A percentile compares a stretch with the other conserved stretches of the same genome.
phyloP scores from a whole-genome alignment of 2,797 vertebrate genomes.

The Sciaenops ocellatus region DNA sequence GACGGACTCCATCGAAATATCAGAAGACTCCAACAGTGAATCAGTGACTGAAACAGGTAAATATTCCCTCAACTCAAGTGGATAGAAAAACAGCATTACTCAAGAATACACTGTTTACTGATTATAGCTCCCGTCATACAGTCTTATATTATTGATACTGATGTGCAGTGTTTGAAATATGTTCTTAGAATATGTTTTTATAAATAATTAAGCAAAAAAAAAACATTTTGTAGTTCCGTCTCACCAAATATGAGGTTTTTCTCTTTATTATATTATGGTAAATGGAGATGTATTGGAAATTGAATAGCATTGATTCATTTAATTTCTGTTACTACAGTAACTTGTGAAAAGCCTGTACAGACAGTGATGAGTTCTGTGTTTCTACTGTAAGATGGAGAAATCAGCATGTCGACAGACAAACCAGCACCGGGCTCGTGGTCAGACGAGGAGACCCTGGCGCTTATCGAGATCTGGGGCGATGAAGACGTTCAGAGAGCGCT shows the following conservation, averaged over 20 bases:
- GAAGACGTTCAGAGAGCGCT: conserved; percentile 86
- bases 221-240: background rate
- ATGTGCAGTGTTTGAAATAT: background rate
- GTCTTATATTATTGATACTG: background rate
- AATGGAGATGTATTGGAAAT: too few relatives aligned
- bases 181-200: background rate
- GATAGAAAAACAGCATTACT: background rate
- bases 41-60: conserved; percentile 71
- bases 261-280: too few relatives aligned
- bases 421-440: conserved; percentile 77
- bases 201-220: too few relatives aligned
- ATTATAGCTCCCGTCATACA: background rate
- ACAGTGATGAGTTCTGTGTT: background rate
- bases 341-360: background rate
- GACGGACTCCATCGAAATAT: conserved; percentile 75
- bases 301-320: background rate
- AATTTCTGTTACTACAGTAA: background rate
- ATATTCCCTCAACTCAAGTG: background rate
- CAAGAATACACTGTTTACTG: background rate
- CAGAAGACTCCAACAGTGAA: conserved; percentile 76
- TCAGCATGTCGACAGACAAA: conserved; percentile 48
- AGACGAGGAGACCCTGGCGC: conserved; percentile 86
- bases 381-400: conserved; percentile 55
- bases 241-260: too few relatives aligned
- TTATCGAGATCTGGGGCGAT: conserved; percentile 89